Conservation (phyloP, 2,113 vertebrate species). For the Perca fluviatilis region DNA sequence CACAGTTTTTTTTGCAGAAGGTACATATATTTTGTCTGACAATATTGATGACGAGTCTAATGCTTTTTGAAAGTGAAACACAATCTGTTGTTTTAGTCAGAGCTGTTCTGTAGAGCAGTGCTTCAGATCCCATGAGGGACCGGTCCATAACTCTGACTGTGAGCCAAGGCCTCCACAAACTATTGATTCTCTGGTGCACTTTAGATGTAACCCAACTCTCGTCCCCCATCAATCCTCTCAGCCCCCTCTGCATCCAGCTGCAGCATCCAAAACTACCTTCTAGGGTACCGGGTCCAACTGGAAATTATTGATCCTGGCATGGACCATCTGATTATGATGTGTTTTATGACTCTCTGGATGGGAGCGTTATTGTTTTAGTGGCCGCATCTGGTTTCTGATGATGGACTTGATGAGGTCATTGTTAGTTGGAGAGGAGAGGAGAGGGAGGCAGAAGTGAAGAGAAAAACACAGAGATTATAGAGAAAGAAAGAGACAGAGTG, state of each 20-base stretch:
- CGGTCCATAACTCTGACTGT: slow-evolving; percentile 53
- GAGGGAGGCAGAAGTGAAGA: slow-evolving; percentile 23
- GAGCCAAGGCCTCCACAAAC: slow-evolving; percentile 67
- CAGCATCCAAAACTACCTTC: slow-evolving; percentile 68
- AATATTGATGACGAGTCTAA: slow-evolving; percentile 26
- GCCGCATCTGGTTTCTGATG: slow-evolving; percentile 78
- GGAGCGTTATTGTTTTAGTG: slow-evolving; percentile 79
- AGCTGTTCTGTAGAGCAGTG: slow-evolving; percentile 22
- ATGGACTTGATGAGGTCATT: slow-evolving; percentile 76
- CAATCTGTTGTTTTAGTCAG: slow-evolving; percentile 65
- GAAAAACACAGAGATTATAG: slow-evolving; percentile 41
- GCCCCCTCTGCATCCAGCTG: slow-evolving; percentile 50
- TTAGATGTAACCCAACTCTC: slow-evolving; percentile 80
- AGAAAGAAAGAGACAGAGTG: slow-evolving; percentile 48
- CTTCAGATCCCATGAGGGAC: slow-evolving; percentile 55
- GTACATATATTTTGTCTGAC: slow-evolving; percentile 14
- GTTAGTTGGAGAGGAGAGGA: slow-evolving; percentile 3
- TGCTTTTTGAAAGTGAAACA: slow-evolving; percentile 65
- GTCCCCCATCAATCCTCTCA: slow-evolving; percentile 60
- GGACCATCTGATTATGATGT: slow-evolving; percentile 76
- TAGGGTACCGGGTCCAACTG: slow-evolving; percentile 65
- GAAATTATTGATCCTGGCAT: slow-evolving; percentile 76
- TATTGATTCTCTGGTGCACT: slow-evolving; percentile 79
- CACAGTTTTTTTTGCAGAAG: no score
- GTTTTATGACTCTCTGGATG: slow-evolving; percentile 76